These are phyloP conservation scores for Podiceps cristatus DNA, from an alignment of 2,113 vertebrate species.

Conservation along the genomic window DNA sequence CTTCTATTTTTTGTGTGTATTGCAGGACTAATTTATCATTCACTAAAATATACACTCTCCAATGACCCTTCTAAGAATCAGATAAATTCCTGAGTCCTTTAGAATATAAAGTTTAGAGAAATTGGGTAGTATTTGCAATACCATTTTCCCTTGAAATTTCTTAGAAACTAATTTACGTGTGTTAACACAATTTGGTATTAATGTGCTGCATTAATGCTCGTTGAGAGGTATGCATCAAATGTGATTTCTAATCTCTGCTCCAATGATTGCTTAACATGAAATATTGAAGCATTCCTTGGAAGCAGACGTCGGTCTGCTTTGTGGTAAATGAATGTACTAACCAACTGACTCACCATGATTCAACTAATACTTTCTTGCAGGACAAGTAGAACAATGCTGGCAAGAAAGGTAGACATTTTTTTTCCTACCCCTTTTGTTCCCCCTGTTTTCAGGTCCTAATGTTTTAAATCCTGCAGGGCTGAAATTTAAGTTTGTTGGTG, in stretches of 20 bases:
- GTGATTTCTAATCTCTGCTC: neutral
- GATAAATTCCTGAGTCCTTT: neutral
- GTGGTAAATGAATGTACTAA: neutral
- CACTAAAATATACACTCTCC: neutral
- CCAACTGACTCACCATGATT: neutral
- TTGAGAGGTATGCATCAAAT: neutral
- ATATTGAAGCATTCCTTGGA: neutral
- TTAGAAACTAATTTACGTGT: neutral
- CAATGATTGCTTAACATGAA: neutral
- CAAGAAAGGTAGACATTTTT: neutral
- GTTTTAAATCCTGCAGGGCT: neutral
- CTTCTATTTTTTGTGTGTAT: neutral
- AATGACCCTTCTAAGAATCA: neutral
- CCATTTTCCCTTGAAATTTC: neutral
- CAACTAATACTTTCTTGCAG: neutral
- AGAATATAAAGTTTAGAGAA: neutral
- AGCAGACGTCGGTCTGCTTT: neutral
- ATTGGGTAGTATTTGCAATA: neutral
- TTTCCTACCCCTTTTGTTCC: neutral
- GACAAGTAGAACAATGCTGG: neutral
- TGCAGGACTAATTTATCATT: neutral
- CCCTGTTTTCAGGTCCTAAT: neutral
- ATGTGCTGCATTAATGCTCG: accelerated
- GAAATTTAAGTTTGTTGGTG: neutral
- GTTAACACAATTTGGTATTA: neutral